Percentiles rank a stretch among this genome's conserved stretches.
Evolutionary conservation across 1,140 invertebrate genomes (phyloP).

Genomic region (Lepidotrigona ventralis): DNA sequence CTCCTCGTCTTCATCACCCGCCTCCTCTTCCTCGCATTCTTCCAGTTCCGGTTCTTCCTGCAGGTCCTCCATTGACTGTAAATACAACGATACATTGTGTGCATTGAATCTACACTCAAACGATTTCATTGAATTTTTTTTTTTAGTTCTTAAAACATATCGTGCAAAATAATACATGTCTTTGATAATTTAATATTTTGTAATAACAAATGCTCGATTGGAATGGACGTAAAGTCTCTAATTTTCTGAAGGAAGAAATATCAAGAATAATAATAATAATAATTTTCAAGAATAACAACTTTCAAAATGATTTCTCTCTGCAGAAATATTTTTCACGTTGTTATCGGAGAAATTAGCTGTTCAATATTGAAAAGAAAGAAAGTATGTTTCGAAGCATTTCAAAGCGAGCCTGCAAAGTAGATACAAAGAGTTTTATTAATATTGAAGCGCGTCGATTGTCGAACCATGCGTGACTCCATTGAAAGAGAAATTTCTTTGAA

Average conservation of each 20-base stretch:
- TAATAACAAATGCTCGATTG: neutral
- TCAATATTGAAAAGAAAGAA: too few relatives aligned
- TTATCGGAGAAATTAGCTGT: neutral
- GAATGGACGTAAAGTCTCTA: neutral
- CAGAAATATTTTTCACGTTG: neutral
- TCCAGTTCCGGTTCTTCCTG: conserved; percentile 79
- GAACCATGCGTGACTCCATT: neutral
- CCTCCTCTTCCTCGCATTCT: conserved; percentile 80
- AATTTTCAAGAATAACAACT: too few relatives aligned
- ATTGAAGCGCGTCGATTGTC: neutral
- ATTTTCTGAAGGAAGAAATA: neutral
- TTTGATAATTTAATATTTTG: too few relatives aligned
- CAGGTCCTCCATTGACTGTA: conserved; percentile 78
- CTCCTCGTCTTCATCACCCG: conserved; percentile 74
- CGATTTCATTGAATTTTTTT: neutral
- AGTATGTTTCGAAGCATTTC: conserved; percentile 5
- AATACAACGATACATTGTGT: neutral
- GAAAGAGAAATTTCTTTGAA: neutral
- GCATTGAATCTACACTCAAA: neutral
- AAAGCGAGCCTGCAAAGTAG: conserved; percentile 35
- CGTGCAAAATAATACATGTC: neutral
- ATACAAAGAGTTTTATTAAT: neutral
- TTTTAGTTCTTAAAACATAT: neutral
- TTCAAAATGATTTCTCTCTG: neutral
- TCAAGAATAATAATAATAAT: too few relatives aligned